Evolutionary conservation across 1,140 invertebrate genomes (phyloP).

Genomic region (Sminthurides bifidus): DNA sequence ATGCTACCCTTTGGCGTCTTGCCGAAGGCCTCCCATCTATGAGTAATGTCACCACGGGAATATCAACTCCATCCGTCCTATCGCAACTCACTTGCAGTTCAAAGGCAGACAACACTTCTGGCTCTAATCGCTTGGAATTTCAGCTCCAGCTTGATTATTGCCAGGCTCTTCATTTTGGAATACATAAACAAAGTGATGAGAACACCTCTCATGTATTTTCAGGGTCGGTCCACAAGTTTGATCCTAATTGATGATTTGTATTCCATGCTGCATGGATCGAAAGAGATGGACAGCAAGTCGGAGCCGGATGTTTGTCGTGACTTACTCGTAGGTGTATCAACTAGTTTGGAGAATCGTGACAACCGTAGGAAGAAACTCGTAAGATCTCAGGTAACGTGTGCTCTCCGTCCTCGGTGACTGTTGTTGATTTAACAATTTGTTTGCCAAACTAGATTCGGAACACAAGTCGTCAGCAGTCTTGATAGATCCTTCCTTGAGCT

Average conservation of each 20-base stretch:
- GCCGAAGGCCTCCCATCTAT: too few relatives aligned
- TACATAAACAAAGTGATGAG: background rate
- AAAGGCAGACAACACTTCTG: background rate
- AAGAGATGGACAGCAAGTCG: constrained; percentile 37
- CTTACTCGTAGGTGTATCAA: constrained; percentile 30
- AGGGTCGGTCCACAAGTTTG: constrained; percentile 51
- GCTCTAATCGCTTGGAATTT: background rate
- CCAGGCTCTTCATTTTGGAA: background rate
- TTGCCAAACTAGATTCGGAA: background rate
- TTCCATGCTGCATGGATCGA: constrained; percentile 42
- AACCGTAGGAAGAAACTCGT: constrained; percentile 43
- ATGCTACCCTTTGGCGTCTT: background rate
- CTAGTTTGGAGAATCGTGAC: constrained; percentile 23
- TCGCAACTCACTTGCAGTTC: too few relatives aligned
- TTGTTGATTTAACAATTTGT: background rate
- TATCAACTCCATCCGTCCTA: background rate
- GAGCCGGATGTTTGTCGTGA: constrained; percentile 36
- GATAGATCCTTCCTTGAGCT: background rate
- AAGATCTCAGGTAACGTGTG: constrained; percentile 46
- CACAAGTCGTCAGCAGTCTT: background rate
- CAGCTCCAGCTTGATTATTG: background rate
- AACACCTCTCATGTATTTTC: constrained; percentile 30
- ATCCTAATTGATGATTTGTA: constrained; percentile 51
- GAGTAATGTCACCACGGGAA: background rate
- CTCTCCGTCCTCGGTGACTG: background rate